phyloP scores from a whole-genome alignment of 2,797 vertebrate genomes.

The Lagocephalus sceleratus region DNA sequence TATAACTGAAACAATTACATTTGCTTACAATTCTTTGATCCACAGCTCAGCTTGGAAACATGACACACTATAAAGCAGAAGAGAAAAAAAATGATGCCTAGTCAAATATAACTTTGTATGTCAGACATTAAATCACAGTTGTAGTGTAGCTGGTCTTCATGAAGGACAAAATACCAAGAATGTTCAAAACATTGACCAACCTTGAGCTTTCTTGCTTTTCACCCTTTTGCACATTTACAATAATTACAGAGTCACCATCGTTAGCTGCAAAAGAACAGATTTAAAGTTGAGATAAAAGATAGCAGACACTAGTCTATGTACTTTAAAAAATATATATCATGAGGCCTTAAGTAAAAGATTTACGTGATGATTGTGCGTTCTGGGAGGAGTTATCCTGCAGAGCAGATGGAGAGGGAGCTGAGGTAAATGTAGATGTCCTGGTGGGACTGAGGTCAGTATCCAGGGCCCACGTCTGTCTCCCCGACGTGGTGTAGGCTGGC shows the following conservation, averaged over 20 bases:
- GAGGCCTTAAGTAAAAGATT: neutral
- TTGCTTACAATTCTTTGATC: slow-evolving; percentile 97
- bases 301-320: neutral
- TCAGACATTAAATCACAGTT: neutral
- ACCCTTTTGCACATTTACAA: slow-evolving; percentile 86
- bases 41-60: slow-evolving; percentile 93
- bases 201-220: slow-evolving; percentile 78
- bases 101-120: neutral
- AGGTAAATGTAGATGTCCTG: slow-evolving; percentile 40
- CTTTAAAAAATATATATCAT: neutral
- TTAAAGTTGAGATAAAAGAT: no score
- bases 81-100: slow-evolving; percentile 8
- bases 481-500: slow-evolving; percentile 53
- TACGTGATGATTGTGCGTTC: slow-evolving; percentile 80
- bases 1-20: neutral
- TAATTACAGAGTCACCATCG: slow-evolving; percentile 88
- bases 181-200: slow-evolving; percentile 59
- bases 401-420: slow-evolving; percentile 64
- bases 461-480: slow-evolving; percentile 55
- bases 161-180: neutral
- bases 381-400: slow-evolving; percentile 76
- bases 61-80: slow-evolving; percentile 68
- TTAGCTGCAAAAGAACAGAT: slow-evolving; percentile 58
- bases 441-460: slow-evolving; percentile 52
- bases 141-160: neutral